These are phyloP conservation scores for Paracentrotus lividus DNA, from an alignment of 53 echinoderm and acorn worm genomes.

Conservation along the genomic window DNA sequence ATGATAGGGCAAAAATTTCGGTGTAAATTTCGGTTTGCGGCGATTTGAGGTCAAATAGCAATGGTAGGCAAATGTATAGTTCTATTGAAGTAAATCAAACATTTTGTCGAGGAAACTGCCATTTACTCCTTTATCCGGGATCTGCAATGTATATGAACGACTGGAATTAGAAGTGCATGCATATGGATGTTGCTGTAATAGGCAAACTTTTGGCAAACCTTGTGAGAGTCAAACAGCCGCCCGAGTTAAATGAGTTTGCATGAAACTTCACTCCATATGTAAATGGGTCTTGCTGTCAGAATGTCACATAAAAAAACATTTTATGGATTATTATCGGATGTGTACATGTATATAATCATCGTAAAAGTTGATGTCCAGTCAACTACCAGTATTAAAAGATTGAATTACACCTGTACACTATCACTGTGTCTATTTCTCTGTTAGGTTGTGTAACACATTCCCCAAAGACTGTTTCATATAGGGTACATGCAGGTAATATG, in stretches of 20 bases:
- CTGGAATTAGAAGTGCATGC: background rate
- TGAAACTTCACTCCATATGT: background rate
- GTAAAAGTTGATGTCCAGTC: background rate
- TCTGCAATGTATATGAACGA: background rate
- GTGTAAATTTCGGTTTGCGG: too few relatives aligned
- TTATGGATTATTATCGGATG: background rate
- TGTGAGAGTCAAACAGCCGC: background rate
- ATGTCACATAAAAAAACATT: background rate
- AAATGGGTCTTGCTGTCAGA: background rate
- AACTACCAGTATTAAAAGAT: slow-evolving; percentile 39
- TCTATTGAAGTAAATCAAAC: too few relatives aligned
- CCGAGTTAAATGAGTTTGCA: background rate
- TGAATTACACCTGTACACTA: slow-evolving; percentile 6
- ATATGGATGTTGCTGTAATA: background rate
- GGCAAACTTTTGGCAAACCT: background rate
- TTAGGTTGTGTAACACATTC: too few relatives aligned
- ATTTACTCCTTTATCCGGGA: background rate
- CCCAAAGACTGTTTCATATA: too few relatives aligned
- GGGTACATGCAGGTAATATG: too few relatives aligned
- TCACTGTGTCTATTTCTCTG: background rate
- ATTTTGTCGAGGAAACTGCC: background rate
- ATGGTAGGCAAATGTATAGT: too few relatives aligned
- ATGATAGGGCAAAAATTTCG: too few relatives aligned
- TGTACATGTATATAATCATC: background rate
- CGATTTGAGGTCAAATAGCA: too few relatives aligned